Evolutionary conservation across 2,113 vertebrate species (phyloP).

Genomic region (Heptranchias perlo): DNA sequence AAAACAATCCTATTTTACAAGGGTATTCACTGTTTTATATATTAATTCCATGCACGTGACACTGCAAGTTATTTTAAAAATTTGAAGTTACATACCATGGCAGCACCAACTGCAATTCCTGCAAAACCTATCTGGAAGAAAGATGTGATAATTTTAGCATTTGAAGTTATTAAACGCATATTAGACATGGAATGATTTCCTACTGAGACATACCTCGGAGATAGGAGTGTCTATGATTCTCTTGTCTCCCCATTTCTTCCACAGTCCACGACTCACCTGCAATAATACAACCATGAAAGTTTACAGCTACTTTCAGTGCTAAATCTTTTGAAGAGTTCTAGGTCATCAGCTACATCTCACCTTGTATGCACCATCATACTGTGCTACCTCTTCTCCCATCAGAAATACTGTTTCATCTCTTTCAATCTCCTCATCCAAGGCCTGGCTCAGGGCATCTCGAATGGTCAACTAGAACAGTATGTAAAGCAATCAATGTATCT

Average conservation of each 20-base stretch:
- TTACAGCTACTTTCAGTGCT: background rate
- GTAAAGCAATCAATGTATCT: background rate
- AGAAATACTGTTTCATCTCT: conserved; percentile 87
- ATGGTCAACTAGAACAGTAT: conserved; percentile 71
- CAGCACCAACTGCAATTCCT: conserved; percentile 90
- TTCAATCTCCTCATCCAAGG: conserved; percentile 94
- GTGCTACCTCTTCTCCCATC: conserved; percentile 92
- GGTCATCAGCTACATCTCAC: conserved; percentile 49
- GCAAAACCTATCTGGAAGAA: conserved; percentile 86
- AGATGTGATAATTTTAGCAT: conserved; percentile 29
- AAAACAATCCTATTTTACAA: background rate
- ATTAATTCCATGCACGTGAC: background rate
- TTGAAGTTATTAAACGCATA: background rate
- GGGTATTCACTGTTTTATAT: background rate
- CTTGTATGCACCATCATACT: conserved; percentile 98
- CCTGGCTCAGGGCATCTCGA: conserved; percentile 92
- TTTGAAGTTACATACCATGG: conserved; percentile 72
- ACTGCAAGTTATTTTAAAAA: background rate
- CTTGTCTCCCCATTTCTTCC: conserved; percentile 98
- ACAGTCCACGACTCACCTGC: conserved; percentile 89
- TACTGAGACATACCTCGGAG: conserved; percentile 73
- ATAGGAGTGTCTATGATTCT: conserved; percentile 94
- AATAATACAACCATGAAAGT: conserved; percentile 37
- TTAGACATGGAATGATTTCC: background rate
- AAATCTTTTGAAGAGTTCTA: background rate